A percentile compares a stretch with the other conserved stretches of the same genome.
phyloP scores from a whole-genome alignment of 2,113 vertebrate species.

The Pterophyllum scalare region DNA sequence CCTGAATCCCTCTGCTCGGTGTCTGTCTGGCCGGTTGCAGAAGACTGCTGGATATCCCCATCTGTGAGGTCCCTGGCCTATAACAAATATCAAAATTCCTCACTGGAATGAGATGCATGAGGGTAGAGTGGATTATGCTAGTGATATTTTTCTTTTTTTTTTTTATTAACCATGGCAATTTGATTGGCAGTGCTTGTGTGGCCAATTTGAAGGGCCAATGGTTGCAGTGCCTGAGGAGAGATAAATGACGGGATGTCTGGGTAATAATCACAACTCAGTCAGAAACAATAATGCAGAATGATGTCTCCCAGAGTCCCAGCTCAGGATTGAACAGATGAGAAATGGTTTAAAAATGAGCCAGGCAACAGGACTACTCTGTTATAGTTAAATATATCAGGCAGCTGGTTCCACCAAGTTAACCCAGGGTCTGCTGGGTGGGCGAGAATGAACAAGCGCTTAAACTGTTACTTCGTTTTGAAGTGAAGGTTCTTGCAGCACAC shows the following conservation, averaged over 20 bases:
- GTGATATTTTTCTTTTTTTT: background rate
- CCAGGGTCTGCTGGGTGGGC: slow-evolving; percentile 62
- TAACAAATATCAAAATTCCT: slow-evolving; percentile 27
- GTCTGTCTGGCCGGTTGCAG: slow-evolving; percentile 44
- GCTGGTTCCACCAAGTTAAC: slow-evolving; percentile 34
- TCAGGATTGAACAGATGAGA: slow-evolving; percentile 2
- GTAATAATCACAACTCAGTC: slow-evolving; percentile 31
- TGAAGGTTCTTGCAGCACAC: slow-evolving; percentile 38
- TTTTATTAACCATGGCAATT: slow-evolving; percentile 58
- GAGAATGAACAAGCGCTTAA: slow-evolving; percentile 70
- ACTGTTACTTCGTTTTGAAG: slow-evolving; percentile 30
- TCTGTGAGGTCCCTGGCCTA: slow-evolving; percentile 60
- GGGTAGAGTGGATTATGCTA: background rate
- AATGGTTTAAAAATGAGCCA: slow-evolving; percentile 4
- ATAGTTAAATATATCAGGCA: background rate
- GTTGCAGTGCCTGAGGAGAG: slow-evolving; percentile 67
- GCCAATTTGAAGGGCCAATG: slow-evolving; percentile 49
- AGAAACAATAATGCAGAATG: slow-evolving; percentile 10
- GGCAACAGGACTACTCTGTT: background rate
- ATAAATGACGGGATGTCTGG: slow-evolving; percentile 49
- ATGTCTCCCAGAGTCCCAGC: slow-evolving; percentile 14
- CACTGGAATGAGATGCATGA: background rate
- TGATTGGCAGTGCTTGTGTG: slow-evolving; percentile 39
- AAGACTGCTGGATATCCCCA: slow-evolving; percentile 59
- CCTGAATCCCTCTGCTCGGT: slow-evolving; percentile 52